Evolutionary conservation across 2,888 invertebrate genomes (phyloP).

Genomic region (Elegia similella): DNA sequence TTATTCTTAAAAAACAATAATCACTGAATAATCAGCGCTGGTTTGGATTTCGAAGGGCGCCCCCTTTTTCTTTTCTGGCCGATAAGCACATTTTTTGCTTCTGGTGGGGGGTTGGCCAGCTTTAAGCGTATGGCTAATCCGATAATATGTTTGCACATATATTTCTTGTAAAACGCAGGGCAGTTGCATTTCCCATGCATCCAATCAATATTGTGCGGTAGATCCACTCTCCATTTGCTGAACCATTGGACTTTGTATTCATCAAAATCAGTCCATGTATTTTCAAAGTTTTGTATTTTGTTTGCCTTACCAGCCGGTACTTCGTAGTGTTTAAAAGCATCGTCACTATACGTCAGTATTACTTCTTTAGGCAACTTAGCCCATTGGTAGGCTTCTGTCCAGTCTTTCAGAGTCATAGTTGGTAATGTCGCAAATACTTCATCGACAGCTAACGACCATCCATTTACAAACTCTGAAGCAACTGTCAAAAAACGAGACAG

Average conservation of each 20-base stretch:
- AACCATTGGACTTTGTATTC: conserved; percentile 2
- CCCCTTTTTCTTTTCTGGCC: background rate
- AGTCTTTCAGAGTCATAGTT: conserved; percentile 2
- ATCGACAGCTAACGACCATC: background rate
- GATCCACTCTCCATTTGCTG: background rate
- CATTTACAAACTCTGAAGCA: background rate
- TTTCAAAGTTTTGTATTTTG: conserved; percentile 3
- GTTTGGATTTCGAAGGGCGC: background rate
- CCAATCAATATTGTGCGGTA: background rate
- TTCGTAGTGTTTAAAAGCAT: conserved; percentile 4
- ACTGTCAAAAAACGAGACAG: background rate
- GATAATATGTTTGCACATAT: conserved; percentile 1
- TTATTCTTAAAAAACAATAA: no score
- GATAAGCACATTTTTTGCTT: background rate
- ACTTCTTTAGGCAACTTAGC: conserved; percentile 8
- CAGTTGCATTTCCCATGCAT: conserved; percentile 1
- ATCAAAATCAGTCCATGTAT: conserved; percentile 8
- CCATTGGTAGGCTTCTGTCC: conserved; percentile 9
- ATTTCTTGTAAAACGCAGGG: background rate
- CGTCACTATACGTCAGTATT: conserved; percentile 5
- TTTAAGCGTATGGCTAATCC: background rate
- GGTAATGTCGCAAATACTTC: background rate
- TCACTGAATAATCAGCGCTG: background rate
- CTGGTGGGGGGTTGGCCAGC: background rate
- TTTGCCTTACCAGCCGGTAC: background rate